Base-by-base conservation (phyloP, 64 coral and sea anemone genomes). In the Actinia equina region DNA sequence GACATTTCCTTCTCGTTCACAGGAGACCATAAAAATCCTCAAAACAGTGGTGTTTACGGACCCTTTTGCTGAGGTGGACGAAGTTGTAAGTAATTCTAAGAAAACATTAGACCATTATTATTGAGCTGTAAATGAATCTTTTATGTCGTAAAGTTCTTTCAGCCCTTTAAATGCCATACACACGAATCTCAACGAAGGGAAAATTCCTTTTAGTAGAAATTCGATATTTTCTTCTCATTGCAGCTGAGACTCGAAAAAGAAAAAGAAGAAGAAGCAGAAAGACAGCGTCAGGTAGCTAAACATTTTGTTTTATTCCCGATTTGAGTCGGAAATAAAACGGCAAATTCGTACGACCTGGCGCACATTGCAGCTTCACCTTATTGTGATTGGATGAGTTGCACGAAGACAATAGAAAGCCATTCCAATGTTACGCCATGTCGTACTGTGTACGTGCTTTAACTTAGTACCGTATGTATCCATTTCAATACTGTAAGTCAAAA, bases 11-110 rank as follows among this genome's bases (percentile, higher is more conserved):
- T 23, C 59, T 15, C 77, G 20, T 86, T 89, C 64, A 64, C 76
- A 98, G 96, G 96, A 98, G 82, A 43, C 86, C 17, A 98, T 98
- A 30, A 98, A 91, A 70, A 86, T 98, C 15, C 90, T 61, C 49
- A 98, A 92, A 23, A 87, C 86, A 52, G 52, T 79, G 26, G 96
- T 98, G 49, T 98, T 98, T 77, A 90, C 92, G 69, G 91, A 98
- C 87, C 96, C 96, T 10, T 98, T 90, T 52, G 93, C 94, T 78
- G 96, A 98, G 87, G 91, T 98, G 7, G 96, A 98, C 49, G 88
- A 88, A 41, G 52, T 82, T 44, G 96, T 98, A 26, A 93, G 93
- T 93, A 85, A 37, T 37, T 37, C 30, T 37, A 37, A 37, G 30
- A 15, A 57, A 12, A 57, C 13, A 57, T 16, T 57, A 14, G 11